These are phyloP conservation scores for Labroides dimidiatus DNA, from an alignment of 2,797 vertebrate species.

Conservation along the genomic window DNA sequence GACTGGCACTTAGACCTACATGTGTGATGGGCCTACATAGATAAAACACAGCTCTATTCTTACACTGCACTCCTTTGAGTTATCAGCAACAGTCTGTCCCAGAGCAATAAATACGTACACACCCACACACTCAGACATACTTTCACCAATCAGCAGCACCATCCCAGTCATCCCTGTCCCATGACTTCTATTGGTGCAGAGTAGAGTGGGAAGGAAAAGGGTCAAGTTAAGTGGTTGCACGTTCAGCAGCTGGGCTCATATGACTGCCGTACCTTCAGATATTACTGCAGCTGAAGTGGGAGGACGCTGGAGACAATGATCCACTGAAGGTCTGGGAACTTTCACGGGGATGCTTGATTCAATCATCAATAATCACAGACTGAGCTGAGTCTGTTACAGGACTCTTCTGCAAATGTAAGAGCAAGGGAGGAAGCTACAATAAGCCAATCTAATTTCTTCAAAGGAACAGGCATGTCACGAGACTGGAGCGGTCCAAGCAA, in stretches of 20 bases:
- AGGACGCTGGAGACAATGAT: slow-evolving; percentile 36
- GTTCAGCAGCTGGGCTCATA: slow-evolving; percentile 74
- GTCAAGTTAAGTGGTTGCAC: slow-evolving; percentile 76
- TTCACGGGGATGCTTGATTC: slow-evolving; percentile 46
- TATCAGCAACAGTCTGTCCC: slow-evolving; percentile 7
- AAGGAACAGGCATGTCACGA: background rate
- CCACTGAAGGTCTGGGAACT: slow-evolving; percentile 25
- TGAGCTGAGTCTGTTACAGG: background rate
- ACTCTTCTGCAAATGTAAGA: background rate
- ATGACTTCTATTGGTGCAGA: slow-evolving; percentile 72
- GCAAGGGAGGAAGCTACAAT: background rate
- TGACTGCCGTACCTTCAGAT: slow-evolving; percentile 73
- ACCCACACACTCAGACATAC: slow-evolving; percentile 37
- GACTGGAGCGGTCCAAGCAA: background rate
- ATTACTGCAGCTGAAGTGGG: slow-evolving; percentile 65
- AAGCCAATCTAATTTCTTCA: slow-evolving; percentile 6
- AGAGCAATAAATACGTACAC: slow-evolving; percentile 20
- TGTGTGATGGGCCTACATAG: background rate
- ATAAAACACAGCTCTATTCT: background rate
- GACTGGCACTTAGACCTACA: background rate
- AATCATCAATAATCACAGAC: slow-evolving; percentile 42
- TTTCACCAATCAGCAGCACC: slow-evolving; percentile 60
- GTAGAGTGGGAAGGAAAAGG: slow-evolving; percentile 41
- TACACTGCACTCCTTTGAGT: slow-evolving; percentile 15
- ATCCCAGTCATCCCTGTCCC: slow-evolving; percentile 62